Evolutionary conservation across 35 echinoderm and acorn worm genomes (phyloP), one percentile per base, ranked within the genome.

Genomic region (Anneissia japonica): DNA sequence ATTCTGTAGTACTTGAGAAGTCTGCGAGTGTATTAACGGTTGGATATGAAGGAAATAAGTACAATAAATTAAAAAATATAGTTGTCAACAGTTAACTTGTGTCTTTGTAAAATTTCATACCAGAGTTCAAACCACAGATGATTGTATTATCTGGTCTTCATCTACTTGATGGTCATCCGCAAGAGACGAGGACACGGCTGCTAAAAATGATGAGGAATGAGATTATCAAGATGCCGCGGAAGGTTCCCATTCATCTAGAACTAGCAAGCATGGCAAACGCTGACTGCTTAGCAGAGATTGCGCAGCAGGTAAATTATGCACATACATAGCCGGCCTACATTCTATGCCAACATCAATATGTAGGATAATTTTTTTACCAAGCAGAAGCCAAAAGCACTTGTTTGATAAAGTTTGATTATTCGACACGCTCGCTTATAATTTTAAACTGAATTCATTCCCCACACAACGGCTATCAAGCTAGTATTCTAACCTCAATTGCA

Each of bases 71-170:
- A n/a, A n/a, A n/a, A n/a, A n/a, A n/a, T n/a, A n/a, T n/a, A n/a
- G n/a, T n/a, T n/a, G n/a, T n/a, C n/a, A n/a, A n/a, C n/a, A n/a
- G n/a, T n/a, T n/a, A n/a, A n/a, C n/a, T n/a, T n/a, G n/a, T n/a
- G n/a, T n/a, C n/a, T n/a, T n/a, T n/a, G n/a, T n/a, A n/a, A n/a
- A n/a, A n/a, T n/a, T 38, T 46, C 37, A 26, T 76, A 75, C 43
- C 51, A 97, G 94, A 90, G 16, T 97, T 97, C 79, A 39, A 82
- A 14, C 87, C 94, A 17, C 90, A 97, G 36, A 72, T 92, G 35
- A 85, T 97, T 35, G 81, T 97, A 31, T 92, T 97, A 46, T 97
- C 94, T 73, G 94, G 94, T 30, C 94, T 97, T 74, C 94, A 97
- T 80, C 87, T 97, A 37, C 80, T 97, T 37, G 90, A 92, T 45